Base-by-base conservation (phyloP, 2,888 invertebrate genomes). In the Drosophila subsilvestris region DNA sequence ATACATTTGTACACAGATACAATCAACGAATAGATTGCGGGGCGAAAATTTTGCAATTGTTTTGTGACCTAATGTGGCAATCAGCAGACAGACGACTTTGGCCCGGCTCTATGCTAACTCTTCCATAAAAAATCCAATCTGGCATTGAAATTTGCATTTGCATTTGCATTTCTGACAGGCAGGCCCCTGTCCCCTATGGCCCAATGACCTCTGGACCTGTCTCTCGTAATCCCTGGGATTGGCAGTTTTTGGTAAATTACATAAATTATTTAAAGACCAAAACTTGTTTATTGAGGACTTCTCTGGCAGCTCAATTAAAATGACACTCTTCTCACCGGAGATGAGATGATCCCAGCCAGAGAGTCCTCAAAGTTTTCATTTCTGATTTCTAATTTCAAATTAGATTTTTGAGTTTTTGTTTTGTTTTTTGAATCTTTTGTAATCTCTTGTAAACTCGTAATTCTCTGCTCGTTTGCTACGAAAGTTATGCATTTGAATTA, bases 381-480 rank as follows among this genome's bases (percentile, higher is more conserved):
- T 48, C 25, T 73, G 73, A 45, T 20, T 69, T 54, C 53, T 37
- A 43, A 60, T 68, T 66, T 17, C 1, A 25, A 25, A 25, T 25
- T 25, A 3, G 22, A 37, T 43, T 32, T 50, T 22, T 10, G 29
- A 50, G 25, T 25, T 56, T 56, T 53, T 57, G 32, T 10, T 59
- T 74, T 29, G 32, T 54, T 55, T 55, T 27, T 8, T 12, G 18
- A 32, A 58, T 37, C 18, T 25, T 17, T 20, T 63, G n/a, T n/a
- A n/a, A n/a, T n/a, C 42, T 68, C 55, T 59, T 47, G 66, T 70
- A 69, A 70, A 37, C 37, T 47, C 49, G 79, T 87, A 87, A 88
- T 83, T 80, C 69, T 75, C 74, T 76, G 88, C 82, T 87, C 76
- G 88, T 85, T 85, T 85, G 75, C 67, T 68, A 87, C 78, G 75